Evolutionary conservation across 2,113 vertebrate genomes (phyloP).

Genomic region (Tiliqua scincoides): DNA sequence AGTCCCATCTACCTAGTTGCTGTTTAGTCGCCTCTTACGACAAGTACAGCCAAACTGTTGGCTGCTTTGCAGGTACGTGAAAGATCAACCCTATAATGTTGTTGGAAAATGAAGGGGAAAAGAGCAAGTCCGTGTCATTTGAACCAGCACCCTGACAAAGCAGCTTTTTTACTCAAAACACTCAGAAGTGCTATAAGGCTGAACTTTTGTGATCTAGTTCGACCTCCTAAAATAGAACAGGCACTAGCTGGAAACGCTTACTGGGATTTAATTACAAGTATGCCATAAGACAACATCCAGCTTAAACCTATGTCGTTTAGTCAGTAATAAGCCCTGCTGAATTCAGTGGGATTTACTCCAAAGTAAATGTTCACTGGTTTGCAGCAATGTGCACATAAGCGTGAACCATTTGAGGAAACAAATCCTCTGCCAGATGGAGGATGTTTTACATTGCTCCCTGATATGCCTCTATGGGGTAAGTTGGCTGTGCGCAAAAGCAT

Average conservation of each 20-base stretch:
- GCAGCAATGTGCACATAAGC: no score
- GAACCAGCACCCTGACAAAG: conserved; percentile 11
- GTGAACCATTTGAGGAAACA: no score
- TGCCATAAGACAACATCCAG: conserved; percentile 7
- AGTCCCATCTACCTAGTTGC: no score
- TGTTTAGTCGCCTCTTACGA: no score
- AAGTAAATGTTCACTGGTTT: no score
- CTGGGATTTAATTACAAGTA: conserved; percentile 34
- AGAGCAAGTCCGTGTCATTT: neutral
- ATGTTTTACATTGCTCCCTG: no score
- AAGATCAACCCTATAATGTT: conserved; percentile 1
- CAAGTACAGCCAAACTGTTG: no score
- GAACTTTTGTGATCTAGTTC: neutral
- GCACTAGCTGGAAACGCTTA: conserved; percentile 32
- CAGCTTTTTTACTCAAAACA: conserved; percentile 14
- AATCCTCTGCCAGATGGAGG: no score
- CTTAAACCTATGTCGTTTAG: neutral
- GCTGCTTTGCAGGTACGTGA: neutral
- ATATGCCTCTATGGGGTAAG: no score
- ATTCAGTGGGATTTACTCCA: no score
- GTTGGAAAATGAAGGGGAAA: conserved; percentile 1
- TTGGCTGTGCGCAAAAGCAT: no score
- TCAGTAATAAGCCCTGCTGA: no score
- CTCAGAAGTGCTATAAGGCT: neutral
- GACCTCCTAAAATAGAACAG: conserved; percentile 7